Evolutionary conservation across 2,113 vertebrate genomes (phyloP), one percentile per base, ranked within the genome.

Genomic region (Bambusicola thoracicus): DNA sequence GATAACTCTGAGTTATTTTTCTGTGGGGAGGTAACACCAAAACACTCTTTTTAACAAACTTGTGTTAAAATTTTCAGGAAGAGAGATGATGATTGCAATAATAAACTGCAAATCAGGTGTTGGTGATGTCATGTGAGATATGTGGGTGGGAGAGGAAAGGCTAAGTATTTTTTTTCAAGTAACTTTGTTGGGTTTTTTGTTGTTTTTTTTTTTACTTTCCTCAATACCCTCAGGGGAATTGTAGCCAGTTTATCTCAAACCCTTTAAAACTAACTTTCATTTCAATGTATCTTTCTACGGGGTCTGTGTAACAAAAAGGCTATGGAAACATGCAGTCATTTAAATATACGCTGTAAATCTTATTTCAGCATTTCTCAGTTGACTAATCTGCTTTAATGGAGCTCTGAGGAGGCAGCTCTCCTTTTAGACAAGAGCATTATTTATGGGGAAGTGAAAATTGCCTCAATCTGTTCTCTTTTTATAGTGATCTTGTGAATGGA

Each of bases 401-500:
- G 30, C 43, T 92, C 62, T 87, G 75, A 77, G 41, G 59, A 56
- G 58, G 29, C 61, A 85, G 5, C 16, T 88, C 16, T 81, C 38
- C 55, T 87, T 85, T 66, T 82, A 66, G 56, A 58, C 24, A 67
- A 44, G 34, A 91, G 6, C 53, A 30, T 51, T 79, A 55, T 77
- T 70, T 79, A 32, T 56, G 48, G 49, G 48, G 29, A 72, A 90
- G 51, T 82, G 8, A 9, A 62, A 79, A 29, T 8, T 32, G 20
- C 1, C 48, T 94, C 78, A 90, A 79, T 66, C 49, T 29, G 10
- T 40, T 73, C 53, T 6, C 27, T 82, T 94, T 96, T 98, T 84
- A 13, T 81, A 99, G 99, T 41, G 99, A 99, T 87, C 98, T 99
- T 92, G 99, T 99, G 87, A 99, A 99, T 0, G 99, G 99, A 24